These are phyloP conservation scores for Noctilio leporinus DNA, from an alignment of 2,113 vertebrate genomes.

Conservation along the genomic window DNA sequence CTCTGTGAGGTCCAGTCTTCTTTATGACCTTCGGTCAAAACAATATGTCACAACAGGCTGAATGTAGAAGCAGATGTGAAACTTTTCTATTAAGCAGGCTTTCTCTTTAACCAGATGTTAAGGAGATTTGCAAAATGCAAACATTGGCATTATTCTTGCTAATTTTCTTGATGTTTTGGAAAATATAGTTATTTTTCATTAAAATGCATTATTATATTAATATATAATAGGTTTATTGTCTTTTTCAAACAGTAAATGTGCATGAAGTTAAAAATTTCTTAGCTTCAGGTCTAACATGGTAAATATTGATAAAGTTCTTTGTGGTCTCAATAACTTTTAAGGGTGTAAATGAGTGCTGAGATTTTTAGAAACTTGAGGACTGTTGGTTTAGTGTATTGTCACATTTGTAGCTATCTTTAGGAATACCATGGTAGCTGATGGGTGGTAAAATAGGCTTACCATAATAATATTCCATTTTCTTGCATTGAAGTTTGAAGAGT, in stretches of 20 bases:
- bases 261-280: not conserved
- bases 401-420: not conserved
- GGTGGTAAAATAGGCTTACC: not conserved
- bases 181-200: not conserved
- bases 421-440: not conserved
- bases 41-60: not conserved
- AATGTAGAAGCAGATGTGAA: not conserved
- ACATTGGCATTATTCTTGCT: not conserved
- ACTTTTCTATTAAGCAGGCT: not conserved
- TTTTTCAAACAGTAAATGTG: conserved; percentile 11
- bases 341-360: not conserved
- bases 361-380: not conserved
- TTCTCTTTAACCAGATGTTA: not conserved
- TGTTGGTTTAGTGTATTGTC: not conserved
- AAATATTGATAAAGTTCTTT: not conserved
- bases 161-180: not conserved
- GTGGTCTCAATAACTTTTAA: not conserved
- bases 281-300: not conserved
- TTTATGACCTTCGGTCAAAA: not conserved
- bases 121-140: not conserved
- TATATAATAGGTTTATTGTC: not conserved
- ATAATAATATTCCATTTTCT: not conserved
- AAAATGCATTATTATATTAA: not conserved
- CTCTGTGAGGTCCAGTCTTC: not conserved
- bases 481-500: not conserved